phyloP scores from a whole-genome alignment of 2,113 vertebrate genomes.

The Chamaetylas fuelleborni region DNA sequence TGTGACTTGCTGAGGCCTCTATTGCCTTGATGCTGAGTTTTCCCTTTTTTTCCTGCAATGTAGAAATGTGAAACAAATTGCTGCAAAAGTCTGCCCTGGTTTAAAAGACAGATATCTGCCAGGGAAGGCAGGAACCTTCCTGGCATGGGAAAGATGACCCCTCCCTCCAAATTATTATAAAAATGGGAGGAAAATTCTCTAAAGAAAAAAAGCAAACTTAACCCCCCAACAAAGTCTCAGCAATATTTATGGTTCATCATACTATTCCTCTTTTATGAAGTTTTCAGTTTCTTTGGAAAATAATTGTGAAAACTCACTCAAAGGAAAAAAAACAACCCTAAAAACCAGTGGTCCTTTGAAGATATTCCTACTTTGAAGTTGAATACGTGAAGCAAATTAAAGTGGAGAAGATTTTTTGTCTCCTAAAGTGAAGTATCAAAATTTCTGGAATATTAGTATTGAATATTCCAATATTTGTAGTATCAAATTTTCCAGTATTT shows the following conservation, averaged over 20 bases:
- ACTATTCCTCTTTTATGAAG: background rate
- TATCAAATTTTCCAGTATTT: background rate
- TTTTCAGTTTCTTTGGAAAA: background rate
- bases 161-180: background rate
- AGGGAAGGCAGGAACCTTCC: background rate
- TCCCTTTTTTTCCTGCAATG: accelerated
- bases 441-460: background rate
- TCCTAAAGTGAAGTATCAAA: background rate
- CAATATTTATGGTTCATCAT: background rate
- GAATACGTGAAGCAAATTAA: background rate
- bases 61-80: background rate
- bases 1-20: background rate
- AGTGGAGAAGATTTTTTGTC: background rate
- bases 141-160: background rate
- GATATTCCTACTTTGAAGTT: background rate
- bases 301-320: background rate
- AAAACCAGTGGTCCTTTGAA: background rate
- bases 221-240: background rate
- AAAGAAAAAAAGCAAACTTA: background rate
- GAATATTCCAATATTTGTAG: too few relatives aligned
- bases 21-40: background rate
- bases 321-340: background rate
- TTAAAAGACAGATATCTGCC: background rate
- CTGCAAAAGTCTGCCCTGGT: background rate
- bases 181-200: background rate